phyloP scores from a whole-genome alignment of 2,113 vertebrate species.

The Spermophilus dauricus region DNA sequence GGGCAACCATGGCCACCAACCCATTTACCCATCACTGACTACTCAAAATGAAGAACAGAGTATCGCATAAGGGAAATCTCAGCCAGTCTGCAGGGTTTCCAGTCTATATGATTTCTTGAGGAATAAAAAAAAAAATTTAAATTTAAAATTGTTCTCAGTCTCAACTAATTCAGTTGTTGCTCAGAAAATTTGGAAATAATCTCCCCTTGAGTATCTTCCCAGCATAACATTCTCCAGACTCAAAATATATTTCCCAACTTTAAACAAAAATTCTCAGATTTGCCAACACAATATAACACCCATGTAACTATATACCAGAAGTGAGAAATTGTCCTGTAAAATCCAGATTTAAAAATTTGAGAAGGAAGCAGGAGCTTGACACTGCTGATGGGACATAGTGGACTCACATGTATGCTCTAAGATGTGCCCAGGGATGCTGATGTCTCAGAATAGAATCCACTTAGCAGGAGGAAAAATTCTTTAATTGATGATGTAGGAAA shows the following conservation, averaged over 20 bases:
- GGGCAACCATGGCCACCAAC: not conserved
- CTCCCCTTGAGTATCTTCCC: not conserved
- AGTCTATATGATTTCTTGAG: not conserved
- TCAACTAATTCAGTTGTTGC: not conserved
- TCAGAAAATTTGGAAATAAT: not conserved
- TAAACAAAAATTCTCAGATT: not conserved
- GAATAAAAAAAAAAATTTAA: not conserved
- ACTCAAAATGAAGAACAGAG: not conserved
- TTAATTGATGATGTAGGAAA: not conserved
- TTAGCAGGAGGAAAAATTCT: not conserved
- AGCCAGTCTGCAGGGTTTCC: not conserved
- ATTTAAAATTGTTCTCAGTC: not conserved
- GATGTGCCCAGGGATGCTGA: not conserved
- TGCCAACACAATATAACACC: not conserved
- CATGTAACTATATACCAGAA: not conserved
- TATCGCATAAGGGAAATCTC: not conserved
- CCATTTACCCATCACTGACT: not conserved
- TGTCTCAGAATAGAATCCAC: not conserved
- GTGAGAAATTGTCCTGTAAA: not conserved
- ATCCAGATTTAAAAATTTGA: not conserved
- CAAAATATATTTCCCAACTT: not conserved
- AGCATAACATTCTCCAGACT: not conserved
- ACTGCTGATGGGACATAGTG: rapidly evolving
- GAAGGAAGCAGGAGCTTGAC: not conserved
- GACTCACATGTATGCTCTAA: not conserved